phyloP scores from a whole-genome alignment of 2,888 invertebrate genomes.

The Xylota segnis region DNA sequence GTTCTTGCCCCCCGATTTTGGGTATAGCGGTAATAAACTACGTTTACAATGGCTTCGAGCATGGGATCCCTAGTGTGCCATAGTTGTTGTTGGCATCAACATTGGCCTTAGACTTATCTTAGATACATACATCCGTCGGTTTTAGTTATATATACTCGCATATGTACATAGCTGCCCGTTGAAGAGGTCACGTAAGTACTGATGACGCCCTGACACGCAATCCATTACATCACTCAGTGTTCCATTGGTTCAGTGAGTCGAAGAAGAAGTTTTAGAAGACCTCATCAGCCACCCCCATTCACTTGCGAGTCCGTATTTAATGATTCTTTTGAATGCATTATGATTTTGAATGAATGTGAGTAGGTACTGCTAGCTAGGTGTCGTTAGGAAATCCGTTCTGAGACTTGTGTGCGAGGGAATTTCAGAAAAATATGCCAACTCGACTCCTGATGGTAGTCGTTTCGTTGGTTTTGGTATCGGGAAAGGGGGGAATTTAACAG shows the following conservation, averaged over 20 bases:
- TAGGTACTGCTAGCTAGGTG: slow-evolving; percentile 12
- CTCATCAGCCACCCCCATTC: slow-evolving; percentile 7
- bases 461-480: background rate
- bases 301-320: slow-evolving; percentile 30
- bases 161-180: slow-evolving; percentile 50
- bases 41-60: slow-evolving; percentile 33
- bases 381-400: slow-evolving; percentile 40
- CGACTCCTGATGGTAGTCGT: slow-evolving; percentile 9
- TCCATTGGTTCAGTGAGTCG: slow-evolving; percentile 26
- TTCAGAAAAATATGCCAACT: slow-evolving; percentile 18
- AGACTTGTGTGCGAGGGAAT: slow-evolving; percentile 1
- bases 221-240: slow-evolving; percentile 74
- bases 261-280: slow-evolving; percentile 20
- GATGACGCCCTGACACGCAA: slow-evolving; percentile 74
- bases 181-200: slow-evolving; percentile 65
- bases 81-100: slow-evolving; percentile 29
- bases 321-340: slow-evolving; percentile 64
- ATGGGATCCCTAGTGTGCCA: slow-evolving; percentile 8
- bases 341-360: slow-evolving; percentile 42
- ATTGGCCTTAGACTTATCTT: slow-evolving; percentile 61
- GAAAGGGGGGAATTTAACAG: slow-evolving; percentile 26
- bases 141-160: slow-evolving; percentile 30
- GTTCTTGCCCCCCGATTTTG: slow-evolving; percentile 21
- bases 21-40: slow-evolving; percentile 52
- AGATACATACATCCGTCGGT: slow-evolving; percentile 30